Conservation (phyloP, 1,140 invertebrate species). For the Gerris buenoi region DNA sequence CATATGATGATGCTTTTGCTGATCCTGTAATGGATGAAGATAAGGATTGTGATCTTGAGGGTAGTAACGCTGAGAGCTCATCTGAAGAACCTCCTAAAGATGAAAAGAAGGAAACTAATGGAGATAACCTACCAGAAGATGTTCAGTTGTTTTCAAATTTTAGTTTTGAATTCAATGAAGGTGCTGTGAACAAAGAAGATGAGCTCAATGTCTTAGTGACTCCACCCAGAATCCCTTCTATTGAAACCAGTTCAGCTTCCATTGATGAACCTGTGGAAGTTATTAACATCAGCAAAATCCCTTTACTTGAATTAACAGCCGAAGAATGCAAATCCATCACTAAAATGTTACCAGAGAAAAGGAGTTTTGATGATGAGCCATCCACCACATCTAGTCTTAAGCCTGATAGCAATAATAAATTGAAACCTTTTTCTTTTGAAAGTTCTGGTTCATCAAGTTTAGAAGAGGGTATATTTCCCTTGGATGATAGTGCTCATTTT, state of each 20-base stretch:
- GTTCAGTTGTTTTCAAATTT: neutral
- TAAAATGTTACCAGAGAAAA: conserved; percentile 22
- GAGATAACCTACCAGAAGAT: neutral
- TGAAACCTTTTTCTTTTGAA: conserved; percentile 63
- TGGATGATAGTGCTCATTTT: conserved; percentile 42
- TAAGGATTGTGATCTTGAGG: neutral
- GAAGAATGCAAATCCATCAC: conserved; percentile 3
- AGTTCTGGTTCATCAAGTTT: conserved; percentile 63
- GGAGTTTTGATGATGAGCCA: conserved; percentile 24
- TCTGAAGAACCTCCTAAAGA: neutral
- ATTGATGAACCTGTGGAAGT: conserved; percentile 1
- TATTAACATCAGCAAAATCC: neutral
- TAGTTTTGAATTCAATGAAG: neutral
- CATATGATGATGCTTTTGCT: conserved; percentile 23
- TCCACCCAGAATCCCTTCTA: neutral
- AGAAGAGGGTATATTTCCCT: conserved; percentile 61
- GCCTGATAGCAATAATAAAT: conserved; percentile 38
- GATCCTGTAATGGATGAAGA: neutral
- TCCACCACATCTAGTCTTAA: conserved; percentile 21
- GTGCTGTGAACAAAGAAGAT: neutral
- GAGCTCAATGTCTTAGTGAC: neutral
- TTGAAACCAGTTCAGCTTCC: neutral
- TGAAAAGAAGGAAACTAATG: neutral
- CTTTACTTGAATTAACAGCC: conserved; percentile 12
- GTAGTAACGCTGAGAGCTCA: neutral